Percentiles rank a stretch among this genome's conserved stretches.
Evolutionary conservation across 2,113 vertebrate genomes (phyloP).

Genomic region (Tamias sibiricus): DNA sequence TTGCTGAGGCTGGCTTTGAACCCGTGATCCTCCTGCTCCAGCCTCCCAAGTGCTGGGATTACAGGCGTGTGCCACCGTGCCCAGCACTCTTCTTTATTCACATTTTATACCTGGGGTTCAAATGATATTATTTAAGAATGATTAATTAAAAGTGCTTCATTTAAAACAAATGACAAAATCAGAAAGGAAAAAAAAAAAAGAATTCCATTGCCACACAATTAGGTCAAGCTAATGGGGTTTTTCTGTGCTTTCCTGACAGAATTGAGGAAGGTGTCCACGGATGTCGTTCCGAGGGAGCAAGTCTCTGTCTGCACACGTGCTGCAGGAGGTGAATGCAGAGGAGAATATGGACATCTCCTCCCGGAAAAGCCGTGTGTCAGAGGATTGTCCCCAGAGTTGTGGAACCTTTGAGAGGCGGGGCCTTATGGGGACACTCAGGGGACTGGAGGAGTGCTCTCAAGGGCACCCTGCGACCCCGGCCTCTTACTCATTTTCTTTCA

Average conservation of each 20-base stretch:
- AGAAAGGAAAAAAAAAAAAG: neutral
- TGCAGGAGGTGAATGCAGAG: neutral
- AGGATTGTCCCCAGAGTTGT: neutral
- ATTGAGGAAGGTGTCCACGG: neutral
- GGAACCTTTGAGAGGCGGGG: neutral
- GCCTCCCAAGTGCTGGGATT: no score
- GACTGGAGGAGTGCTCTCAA: neutral
- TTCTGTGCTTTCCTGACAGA: neutral
- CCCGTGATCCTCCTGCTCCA: no score
- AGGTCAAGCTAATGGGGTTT: neutral
- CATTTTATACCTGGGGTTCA: neutral
- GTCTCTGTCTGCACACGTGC: neutral
- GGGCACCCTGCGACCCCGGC: neutral
- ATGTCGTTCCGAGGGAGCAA: neutral
- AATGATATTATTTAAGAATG: slow-evolving; percentile 1
- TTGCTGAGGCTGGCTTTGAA: no score
- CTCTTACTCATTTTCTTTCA: neutral
- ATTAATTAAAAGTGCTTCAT: neutral
- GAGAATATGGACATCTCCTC: neutral
- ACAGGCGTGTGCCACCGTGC: no score
- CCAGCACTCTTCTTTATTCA: neutral
- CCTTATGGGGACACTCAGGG: no score
- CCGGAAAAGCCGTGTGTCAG: neutral
- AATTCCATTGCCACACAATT: neutral
- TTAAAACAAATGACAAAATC: neutral